Base-by-base conservation (phyloP, 2,888 invertebrate genomes). In the Conchocele bisecta region DNA sequence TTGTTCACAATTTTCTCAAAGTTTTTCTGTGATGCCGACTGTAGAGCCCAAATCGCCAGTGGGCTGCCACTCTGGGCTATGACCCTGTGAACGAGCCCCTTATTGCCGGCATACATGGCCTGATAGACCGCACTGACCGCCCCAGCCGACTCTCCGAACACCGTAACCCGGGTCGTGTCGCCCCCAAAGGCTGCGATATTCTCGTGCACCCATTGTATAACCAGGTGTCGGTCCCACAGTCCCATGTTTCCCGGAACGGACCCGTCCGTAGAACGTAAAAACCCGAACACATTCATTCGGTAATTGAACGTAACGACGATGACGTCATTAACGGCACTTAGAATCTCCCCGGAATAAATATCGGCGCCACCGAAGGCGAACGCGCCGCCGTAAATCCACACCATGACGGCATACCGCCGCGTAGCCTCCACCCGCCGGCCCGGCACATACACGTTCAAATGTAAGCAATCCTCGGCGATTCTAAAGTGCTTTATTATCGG, bases 281-380 rank as follows among this genome's bases (percentile, higher is more conserved):
- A 98, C 26, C 98, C 98, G 90, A 98, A 97, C 0, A 97, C 95
- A 15, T 98, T 98, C 20, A 79, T 95, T 61, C 98, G 94, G 92
- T 97, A 98, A 89, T 97, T 96, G 94, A 98, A 96, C 35, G 97
- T 97, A 69, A 97, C 97, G 15, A 98, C 96, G 88, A 98, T 96
- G 60, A 97, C 96, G 92, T 97, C 96, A 91, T 96, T 95, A 68
- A 95, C 94, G 26, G 96, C 95, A 33, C 97, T 95, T 93, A 98
- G 94, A 84, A 86, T 84, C 87, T 96, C 95, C 22, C 77, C 84
- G 48, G 82, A 76, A 51, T 84, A 87, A 1, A 84, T 22, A 11
- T 81, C 80, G 48, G 96, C 95, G 28, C 97, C 96, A 41, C 97
- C 97, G 86, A n/a, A 95, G 95, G 96, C 96, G 91, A 96, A 97